Evolutionary conservation across 2,888 invertebrate species (phyloP), one percentile per base, ranked within the genome.

Genomic region (Nudaria mundana): DNA sequence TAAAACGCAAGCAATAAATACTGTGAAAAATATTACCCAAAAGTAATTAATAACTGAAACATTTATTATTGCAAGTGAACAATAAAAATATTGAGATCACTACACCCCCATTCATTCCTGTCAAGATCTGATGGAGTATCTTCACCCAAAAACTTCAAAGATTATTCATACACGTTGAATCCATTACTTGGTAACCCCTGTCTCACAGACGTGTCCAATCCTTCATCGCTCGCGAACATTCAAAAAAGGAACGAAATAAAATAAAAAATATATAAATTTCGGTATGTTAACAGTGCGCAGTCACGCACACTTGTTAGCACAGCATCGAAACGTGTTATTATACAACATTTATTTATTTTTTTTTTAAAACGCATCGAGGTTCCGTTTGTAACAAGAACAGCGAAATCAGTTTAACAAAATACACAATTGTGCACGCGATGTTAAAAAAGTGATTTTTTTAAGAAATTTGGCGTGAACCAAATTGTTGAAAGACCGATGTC

Each of bases 261-360:
- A 64, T 54, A 63, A 63, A 57, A 67, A 63, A n/a, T n/a, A n/a
- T 61, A 61, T 61, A 69, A 59, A 66, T 62, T 63, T 64, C 60
- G 67, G 73, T 76, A 75, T 71, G 81, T 77, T 84, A 83, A 86
- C 81, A 81, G 82, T 67, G 75, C 63, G 50, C 75, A 81, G 87
- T 87, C 87, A 87, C 87, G 87, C 80, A 72, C 84, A 61, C 79
- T 77, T 69, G 81, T 84, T 83, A 83, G 71, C 71, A 66, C 71
- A 54, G 59, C 50, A 54, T 50, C 53, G 63, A 67, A 81, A 68
- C 80, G 62, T 87, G 71, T 87, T 79, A 87, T 87, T 87, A 86
- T 74, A 68, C 68, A 63, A 75, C 78, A 79, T 84, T 83, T 84
- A 84, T 83, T 84, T 85, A 84, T 85, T 83, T 83, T 81, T 75